Conservation (phyloP, 1,140 invertebrate species). For the Penaeus japonicus region DNA sequence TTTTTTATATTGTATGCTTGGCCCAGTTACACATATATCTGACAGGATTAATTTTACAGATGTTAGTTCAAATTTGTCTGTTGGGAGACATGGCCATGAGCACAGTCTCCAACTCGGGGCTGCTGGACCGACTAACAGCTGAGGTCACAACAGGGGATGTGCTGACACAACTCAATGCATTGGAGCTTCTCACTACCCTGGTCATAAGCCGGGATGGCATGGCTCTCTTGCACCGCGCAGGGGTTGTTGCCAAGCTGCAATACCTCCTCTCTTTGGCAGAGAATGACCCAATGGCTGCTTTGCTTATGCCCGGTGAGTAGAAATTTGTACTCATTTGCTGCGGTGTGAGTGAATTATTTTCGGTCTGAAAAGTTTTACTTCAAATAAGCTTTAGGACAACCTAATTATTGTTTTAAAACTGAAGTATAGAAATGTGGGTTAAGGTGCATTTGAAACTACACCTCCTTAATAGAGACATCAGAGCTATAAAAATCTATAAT, state of each 20-base stretch:
- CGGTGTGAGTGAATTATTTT: too few relatives aligned
- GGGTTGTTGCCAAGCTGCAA: constrained; percentile 28
- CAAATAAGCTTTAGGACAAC: not conserved
- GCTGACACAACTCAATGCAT: constrained; percentile 77
- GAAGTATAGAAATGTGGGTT: not conserved
- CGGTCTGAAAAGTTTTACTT: too few relatives aligned
- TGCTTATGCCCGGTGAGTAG: constrained; percentile 32
- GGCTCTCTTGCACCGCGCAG: not conserved
- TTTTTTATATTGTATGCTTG: too few relatives aligned
- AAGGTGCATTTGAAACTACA: too few relatives aligned
- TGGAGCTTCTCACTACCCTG: constrained; percentile 78
- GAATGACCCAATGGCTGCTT: constrained; percentile 34
- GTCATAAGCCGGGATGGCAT: constrained; percentile 61
- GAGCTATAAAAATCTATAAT: too few relatives aligned
- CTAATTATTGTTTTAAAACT: not conserved
- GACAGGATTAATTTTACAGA: not conserved
- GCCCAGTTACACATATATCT: too few relatives aligned
- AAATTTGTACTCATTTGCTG: too few relatives aligned
- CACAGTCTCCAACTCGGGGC: constrained; percentile 64
- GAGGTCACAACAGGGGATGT: constrained; percentile 76
- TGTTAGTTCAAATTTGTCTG: constrained; percentile 18
- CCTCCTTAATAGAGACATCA: too few relatives aligned
- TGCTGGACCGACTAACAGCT: constrained; percentile 73
- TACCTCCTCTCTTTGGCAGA: constrained; percentile 43
- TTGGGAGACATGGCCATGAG: constrained; percentile 4